phyloP scores from a whole-genome alignment of 2,888 invertebrate genomes.

The Papilio demoleus region DNA sequence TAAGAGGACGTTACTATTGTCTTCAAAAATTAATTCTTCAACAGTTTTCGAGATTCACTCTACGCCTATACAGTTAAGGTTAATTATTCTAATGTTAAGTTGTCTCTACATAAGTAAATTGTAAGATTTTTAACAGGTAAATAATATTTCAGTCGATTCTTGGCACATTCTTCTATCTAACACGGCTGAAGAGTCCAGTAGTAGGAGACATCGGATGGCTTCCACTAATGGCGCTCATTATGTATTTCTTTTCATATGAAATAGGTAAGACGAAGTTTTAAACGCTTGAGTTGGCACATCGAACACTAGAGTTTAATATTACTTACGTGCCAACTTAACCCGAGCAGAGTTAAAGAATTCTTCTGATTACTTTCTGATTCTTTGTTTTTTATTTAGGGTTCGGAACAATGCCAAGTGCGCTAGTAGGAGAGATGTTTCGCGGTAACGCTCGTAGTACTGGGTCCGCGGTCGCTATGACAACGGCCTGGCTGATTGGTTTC shows the following conservation, averaged over 20 bases:
- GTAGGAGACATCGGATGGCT: slow-evolving; percentile 53
- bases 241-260: slow-evolving; percentile 58
- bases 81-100: too few relatives aligned
- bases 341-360: too few relatives aligned
- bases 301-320: neutral
- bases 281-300: neutral
- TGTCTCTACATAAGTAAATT: too few relatives aligned
- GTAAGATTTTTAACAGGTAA: neutral
- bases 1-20: neutral
- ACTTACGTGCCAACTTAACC: neutral
- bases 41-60: too few relatives aligned
- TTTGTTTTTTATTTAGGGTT: slow-evolving; percentile 50
- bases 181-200: slow-evolving; percentile 46
- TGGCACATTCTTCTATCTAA: slow-evolving; percentile 53
- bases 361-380: neutral
- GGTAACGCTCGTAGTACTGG: slow-evolving; percentile 57
- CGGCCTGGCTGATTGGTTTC: slow-evolving; percentile 59
- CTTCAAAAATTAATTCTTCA: too few relatives aligned
- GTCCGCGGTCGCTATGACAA: slow-evolving; percentile 57
- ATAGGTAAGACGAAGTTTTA: slow-evolving; percentile 57
- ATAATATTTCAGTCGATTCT: slow-evolving; percentile 52
- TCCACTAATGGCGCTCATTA: slow-evolving; percentile 53
- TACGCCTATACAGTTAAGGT: too few relatives aligned
- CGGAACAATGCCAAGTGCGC: slow-evolving; percentile 56
- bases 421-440: slow-evolving; percentile 58